phyloP scores from a whole-genome alignment of 1,140 invertebrate genomes.

The Caenorhabditis briggsae region DNA sequence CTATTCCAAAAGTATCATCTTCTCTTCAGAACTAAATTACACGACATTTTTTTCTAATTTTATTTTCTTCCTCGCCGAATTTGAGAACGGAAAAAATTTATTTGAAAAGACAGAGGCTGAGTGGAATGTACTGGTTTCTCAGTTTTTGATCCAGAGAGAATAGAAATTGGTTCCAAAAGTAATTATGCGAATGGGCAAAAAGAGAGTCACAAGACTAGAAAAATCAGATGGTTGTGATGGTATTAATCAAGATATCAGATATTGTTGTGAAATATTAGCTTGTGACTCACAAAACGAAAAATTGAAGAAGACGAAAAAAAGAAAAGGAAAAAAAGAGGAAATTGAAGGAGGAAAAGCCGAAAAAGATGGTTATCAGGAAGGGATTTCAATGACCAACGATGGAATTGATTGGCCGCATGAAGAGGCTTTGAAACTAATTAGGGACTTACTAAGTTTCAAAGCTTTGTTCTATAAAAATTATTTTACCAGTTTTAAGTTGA shows the following conservation, averaged over 20 bases:
- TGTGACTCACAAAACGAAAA: neutral
- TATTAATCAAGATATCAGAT: neutral
- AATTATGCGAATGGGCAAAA: neutral
- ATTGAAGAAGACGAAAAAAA: neutral
- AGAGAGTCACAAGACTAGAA: neutral
- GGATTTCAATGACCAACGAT: slow-evolving; percentile 22
- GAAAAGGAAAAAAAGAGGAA: neutral
- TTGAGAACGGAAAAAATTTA: no score
- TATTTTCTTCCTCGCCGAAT: no score
- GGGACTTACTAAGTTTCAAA: no score
- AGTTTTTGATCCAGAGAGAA: neutral
- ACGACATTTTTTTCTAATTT: no score
- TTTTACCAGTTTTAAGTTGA: no score
- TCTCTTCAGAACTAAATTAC: no score
- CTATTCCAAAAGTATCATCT: neutral
- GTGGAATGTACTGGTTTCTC: neutral
- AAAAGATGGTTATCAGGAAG: slow-evolving; percentile 7
- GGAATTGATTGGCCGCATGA: neutral
- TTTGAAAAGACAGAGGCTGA: no score
- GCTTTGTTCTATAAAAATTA: no score
- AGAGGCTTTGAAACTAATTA: neutral
- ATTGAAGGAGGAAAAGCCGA: neutral
- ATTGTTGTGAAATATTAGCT: neutral
- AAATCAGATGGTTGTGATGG: neutral
- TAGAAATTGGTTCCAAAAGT: neutral